Evolutionary conservation across 2,113 vertebrate genomes (phyloP).

Genomic region (rat (Rattus norvegicus)): GRCr8 NC_086029.1:91240001-91240500

Average conservation of each 20-base stretch:
- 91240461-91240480: neutral
- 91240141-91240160: neutral
- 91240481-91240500: neutral
- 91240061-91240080: neutral
- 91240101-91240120: neutral
- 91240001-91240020: neutral
- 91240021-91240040: neutral
- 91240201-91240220: slow-evolving; percentile 44
- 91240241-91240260: neutral
- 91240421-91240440: neutral
- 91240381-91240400: slow-evolving; percentile 24
- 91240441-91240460: neutral
- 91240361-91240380: neutral
- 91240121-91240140: neutral
- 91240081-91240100: slow-evolving; percentile 69
- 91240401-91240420: slow-evolving; percentile 42
- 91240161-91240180: slow-evolving; percentile 19
- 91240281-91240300: slow-evolving; percentile 36
- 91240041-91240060: neutral
- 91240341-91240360: neutral
- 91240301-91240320: slow-evolving; percentile 15
- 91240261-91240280: neutral
- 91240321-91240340: slow-evolving; percentile 64
- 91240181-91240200: neutral
- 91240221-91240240: slow-evolving; percentile 10